phyloP scores from a whole-genome alignment of 2,888 invertebrate genomes.

The Sarcophaga rosellei region DNA sequence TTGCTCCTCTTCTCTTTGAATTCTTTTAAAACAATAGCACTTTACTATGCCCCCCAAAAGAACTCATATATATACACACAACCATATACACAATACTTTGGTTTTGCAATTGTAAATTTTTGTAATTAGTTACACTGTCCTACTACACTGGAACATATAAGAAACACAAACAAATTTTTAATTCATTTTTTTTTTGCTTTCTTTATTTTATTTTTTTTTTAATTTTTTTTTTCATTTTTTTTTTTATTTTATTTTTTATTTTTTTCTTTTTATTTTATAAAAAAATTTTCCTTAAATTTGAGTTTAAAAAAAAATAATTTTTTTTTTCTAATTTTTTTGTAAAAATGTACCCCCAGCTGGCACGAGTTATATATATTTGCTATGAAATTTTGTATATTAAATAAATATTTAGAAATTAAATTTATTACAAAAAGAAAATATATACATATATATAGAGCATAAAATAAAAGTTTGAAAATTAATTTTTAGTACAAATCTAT shows the following conservation, averaged over 20 bases:
- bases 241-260: conserved; percentile 8
- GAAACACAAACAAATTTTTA: background rate
- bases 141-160: conserved; percentile 1
- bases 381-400: conserved; percentile 70
- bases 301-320: background rate
- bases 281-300: background rate
- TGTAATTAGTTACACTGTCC: background rate
- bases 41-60: background rate
- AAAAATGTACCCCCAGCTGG: conserved; percentile 81
- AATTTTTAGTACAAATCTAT: background rate
- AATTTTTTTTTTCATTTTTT: conserved; percentile 25
- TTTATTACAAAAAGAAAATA: conserved; percentile 18
- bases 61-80: conserved; percentile 42
- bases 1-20: too few relatives aligned
- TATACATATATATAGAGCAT: background rate
- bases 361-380: conserved; percentile 80
- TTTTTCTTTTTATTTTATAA: conserved; percentile 23
- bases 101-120: background rate
- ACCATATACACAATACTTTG: conserved; percentile 31
- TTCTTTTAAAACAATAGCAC: too few relatives aligned
- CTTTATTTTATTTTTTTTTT: conserved; percentile 3
- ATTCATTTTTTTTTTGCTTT: background rate
- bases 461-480: background rate
- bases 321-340: conserved; percentile 45
- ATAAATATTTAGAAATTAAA: conserved; percentile 45